phyloP scores from a whole-genome alignment of 1,140 invertebrate genomes.

The Cotesia vestalis region DNA sequence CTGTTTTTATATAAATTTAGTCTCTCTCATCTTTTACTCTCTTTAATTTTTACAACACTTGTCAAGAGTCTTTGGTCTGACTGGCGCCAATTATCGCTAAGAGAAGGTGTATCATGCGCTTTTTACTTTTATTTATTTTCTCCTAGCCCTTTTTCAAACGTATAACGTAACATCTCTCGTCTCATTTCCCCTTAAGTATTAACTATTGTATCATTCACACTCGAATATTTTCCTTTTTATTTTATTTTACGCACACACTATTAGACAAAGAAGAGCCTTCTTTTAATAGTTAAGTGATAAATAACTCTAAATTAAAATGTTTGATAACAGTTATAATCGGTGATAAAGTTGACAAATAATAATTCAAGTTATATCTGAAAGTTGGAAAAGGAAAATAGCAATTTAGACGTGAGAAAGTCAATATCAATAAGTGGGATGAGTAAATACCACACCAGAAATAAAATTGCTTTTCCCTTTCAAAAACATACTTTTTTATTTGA shows the following conservation, averaged over 20 bases:
- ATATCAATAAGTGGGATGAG: conserved; percentile 9
- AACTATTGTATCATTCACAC: too few species aligned
- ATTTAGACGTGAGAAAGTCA: conserved; percentile 1
- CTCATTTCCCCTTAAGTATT: too few species aligned
- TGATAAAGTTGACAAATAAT: neutral
- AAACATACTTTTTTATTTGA: neutral
- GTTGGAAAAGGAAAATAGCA: neutral
- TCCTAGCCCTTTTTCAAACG: neutral
- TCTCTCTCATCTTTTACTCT: too few species aligned
- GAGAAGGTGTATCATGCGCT: neutral
- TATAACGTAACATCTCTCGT: neutral
- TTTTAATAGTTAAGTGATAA: too few species aligned
- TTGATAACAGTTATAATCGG: neutral
- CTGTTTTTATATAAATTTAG: too few species aligned
- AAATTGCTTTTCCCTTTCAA: conserved; percentile 25
- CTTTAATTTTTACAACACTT: too few species aligned
- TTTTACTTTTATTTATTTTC: neutral
- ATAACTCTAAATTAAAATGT: too few species aligned
- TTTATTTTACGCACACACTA: too few species aligned
- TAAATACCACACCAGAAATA: neutral
- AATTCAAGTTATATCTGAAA: neutral
- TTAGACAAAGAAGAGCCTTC: too few species aligned
- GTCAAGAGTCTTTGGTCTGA: neutral
- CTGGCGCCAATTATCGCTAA: conserved; percentile 5
- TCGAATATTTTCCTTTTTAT: too few species aligned